Evolutionary conservation across 2,113 vertebrate species (phyloP), one percentile per base, ranked within the genome.

Genomic region (Atrichornis clamosus): DNA sequence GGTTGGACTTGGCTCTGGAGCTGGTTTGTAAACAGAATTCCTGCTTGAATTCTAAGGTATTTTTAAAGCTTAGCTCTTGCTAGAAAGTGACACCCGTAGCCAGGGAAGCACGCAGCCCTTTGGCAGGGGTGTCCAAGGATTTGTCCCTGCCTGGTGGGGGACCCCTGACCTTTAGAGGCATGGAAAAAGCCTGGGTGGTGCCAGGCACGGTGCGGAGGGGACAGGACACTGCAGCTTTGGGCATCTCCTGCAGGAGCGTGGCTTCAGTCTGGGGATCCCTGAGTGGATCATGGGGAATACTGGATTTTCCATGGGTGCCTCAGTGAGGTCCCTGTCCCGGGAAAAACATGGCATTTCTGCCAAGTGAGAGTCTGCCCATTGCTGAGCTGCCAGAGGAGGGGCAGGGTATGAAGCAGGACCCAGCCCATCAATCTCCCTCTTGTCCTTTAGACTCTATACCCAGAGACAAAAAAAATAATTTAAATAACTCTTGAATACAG

Each of bases 151-250:
- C 33, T 39, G 8, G 4, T n/a, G 26, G 79, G 49, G 22, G 26
- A 53, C 42, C 52, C 44, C 32, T 80, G 94, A 23, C 39, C 55
- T 84, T 72, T 10, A 64, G 32, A 52, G 86, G 53, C 60, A 46
- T 0, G 10, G 67, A 33, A 41, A 72, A 64, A 81, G 21, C 47
- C 13, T 3, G 32, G 26, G 2, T 28, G 86, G 63, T 78, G 60
- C 35, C 59, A 39, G n/a, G 50, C 32, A 44, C 62, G 24, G 37
- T 0, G 3, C 2, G 0, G 22, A 59, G 30, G 5, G 64, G 23
- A 9, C 1, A 3, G 44, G 50, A 67, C 1, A 3, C 18, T 35
- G 58, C 0, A 0, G n/a, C 42, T 44, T 35, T 27, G 42, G 88
- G 62, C 19, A 44, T 30, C 78, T 32, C 19, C 19, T 1, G 9